Conservation (phyloP, 2,113 vertebrate genomes). For the Anas platyrhynchos region DNA sequence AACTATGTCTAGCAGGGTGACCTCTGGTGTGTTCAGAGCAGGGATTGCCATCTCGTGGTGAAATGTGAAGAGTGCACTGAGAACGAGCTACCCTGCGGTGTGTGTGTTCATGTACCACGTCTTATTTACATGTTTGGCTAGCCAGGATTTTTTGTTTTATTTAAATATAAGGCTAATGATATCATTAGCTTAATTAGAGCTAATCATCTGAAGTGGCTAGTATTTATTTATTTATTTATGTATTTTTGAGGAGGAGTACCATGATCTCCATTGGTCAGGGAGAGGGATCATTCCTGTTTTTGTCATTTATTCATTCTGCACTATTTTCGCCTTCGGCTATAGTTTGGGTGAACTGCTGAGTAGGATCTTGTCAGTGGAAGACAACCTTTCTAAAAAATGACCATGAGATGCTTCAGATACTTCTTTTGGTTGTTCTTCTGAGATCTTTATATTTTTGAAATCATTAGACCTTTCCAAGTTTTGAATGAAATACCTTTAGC, state of each 20-base stretch:
- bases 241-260: not conserved
- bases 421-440: not conserved
- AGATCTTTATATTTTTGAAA: not conserved
- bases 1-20: not conserved
- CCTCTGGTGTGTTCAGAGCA: not conserved
- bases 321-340: not conserved
- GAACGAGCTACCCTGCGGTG: not conserved
- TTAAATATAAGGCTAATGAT: not conserved
- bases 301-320: not conserved
- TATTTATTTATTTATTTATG: not conserved
- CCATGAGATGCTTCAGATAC: not conserved
- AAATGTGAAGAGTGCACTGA: not conserved
- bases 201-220: not conserved
- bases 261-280: not conserved
- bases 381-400: not conserved
- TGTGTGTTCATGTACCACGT: not conserved
- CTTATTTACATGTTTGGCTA: rapidly evolving
- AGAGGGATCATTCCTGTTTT: not conserved
- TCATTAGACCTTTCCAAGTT: not conserved
- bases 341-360: not conserved
- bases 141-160: not conserved
- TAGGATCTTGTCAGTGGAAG: not conserved
- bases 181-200: not conserved
- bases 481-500: not conserved
- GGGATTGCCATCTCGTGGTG: slow-evolving; percentile 60